Base-by-base conservation (phyloP, 2,888 invertebrate genomes). In the Xestia c-nigrum region DNA sequence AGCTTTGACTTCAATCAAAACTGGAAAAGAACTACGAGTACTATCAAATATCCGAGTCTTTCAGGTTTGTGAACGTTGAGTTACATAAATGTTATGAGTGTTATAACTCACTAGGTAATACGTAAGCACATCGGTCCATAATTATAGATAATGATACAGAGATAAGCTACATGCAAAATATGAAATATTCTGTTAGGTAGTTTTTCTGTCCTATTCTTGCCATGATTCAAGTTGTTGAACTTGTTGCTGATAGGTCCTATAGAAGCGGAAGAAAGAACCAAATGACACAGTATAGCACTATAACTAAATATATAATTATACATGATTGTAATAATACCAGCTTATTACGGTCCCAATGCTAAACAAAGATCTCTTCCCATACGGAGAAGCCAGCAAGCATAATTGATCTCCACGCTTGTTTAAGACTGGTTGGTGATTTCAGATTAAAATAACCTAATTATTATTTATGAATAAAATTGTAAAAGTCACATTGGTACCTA, bases 191-290 rank as follows among this genome's bases (percentile, higher is more conserved):
- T 47, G 21, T 19, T 24, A 40, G 1, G 21, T 43, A 43, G 5
- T 16, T 14, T 47, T 12, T 31, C 5, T 52, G 0, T n/a, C 24
- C 21, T 31, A 24, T 24, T 38, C 5, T 12, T 59, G 47, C 21
- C 31, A 74, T 43, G 75, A 75, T 31, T 61, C 61, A 43, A 63
- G 46, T 24, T 52, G 4, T 46, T 31, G 14, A 52, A 52, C 40
- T 24, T 9, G 38, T 24, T 67, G n/a, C 38, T 40, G 16, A 4
- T 61, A 9, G 19, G n/a, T 12, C 9, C 9, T 19, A 31, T 70
- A 16, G 21, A 16, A 76, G 47, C 4, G 19, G 31, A 31, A 75
- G 1, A 61, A 50, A n/a, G 12, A 50, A 74, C 5, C 12, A 31
- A 74, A n/a, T 55, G 10, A 40, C 40, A n/a, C 63, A 47, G 47